phyloP scores from a whole-genome alignment of 2,113 vertebrate species.

The Parotia lawesii region DNA sequence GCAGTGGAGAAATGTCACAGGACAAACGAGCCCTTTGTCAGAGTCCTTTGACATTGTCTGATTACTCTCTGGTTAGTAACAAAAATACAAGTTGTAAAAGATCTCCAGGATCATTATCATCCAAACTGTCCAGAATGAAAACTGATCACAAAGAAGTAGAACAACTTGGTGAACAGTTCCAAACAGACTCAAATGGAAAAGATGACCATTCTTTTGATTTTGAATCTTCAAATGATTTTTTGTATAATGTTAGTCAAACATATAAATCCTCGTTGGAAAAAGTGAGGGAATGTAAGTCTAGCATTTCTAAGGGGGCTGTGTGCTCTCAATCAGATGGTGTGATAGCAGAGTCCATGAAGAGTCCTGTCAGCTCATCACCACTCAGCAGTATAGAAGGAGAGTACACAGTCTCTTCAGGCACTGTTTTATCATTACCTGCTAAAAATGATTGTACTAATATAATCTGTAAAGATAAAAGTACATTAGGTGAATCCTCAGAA shows the following conservation, averaged over 20 bases:
- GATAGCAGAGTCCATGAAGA: neutral
- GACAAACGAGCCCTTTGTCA: constrained; percentile 3
- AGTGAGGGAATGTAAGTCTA: neutral
- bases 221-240: neutral
- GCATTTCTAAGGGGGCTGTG: neutral
- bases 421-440: neutral
- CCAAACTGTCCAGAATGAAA: constrained; percentile 83
- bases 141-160: constrained; percentile 37
- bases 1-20: neutral
- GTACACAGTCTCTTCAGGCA: neutral
- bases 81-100: neutral
- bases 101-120: constrained; percentile 75
- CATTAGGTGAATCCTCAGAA: neutral
- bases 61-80: constrained; percentile 41
- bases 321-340: neutral
- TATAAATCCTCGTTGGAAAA: neutral
- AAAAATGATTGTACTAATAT: neutral
- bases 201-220: neutral
- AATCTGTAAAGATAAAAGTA: neutral
- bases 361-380: neutral
- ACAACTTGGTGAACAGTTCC: constrained; percentile 9
- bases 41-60: constrained; percentile 17
- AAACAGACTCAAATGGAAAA: constrained; percentile 4
- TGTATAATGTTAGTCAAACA: neutral
- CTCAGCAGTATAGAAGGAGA: constrained; percentile 6